phyloP scores from a whole-genome alignment of 1,140 invertebrate species.

The Chelonus insularis region DNA sequence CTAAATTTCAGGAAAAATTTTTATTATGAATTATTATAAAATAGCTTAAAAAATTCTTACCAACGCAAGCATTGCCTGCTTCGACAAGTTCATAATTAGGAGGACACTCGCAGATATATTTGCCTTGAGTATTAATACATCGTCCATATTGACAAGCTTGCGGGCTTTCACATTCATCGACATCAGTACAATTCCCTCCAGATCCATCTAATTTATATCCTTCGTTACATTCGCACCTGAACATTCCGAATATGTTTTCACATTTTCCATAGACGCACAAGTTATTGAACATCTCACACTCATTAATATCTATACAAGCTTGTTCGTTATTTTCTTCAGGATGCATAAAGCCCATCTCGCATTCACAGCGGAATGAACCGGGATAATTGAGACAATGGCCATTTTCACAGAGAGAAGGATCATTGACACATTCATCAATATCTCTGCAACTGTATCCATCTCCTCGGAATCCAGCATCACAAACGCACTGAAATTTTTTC shows the following conservation, averaged over 20 bases:
- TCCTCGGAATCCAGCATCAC: slow-evolving; percentile 83
- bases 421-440: slow-evolving; percentile 84
- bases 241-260: slow-evolving; percentile 88
- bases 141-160: slow-evolving; percentile 77
- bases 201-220: slow-evolving; percentile 80
- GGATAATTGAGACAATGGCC: slow-evolving; percentile 83
- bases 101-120: slow-evolving; percentile 83
- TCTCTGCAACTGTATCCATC: slow-evolving; percentile 74
- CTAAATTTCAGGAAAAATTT: background rate
- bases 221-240: slow-evolving; percentile 81
- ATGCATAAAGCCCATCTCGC: slow-evolving; percentile 80
- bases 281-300: slow-evolving; percentile 86
- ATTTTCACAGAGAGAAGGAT: slow-evolving; percentile 75
- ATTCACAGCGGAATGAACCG: slow-evolving; percentile 84
- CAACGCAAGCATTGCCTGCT: slow-evolving; percentile 71
- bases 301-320: slow-evolving; percentile 86
- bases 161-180: slow-evolving; percentile 80
- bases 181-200: slow-evolving; percentile 76
- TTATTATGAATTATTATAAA: background rate
- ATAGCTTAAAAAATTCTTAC: slow-evolving; percentile 54
- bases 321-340: slow-evolving; percentile 71
- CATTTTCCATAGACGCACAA: slow-evolving; percentile 84
- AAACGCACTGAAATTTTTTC: slow-evolving; percentile 65
- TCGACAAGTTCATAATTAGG: slow-evolving; percentile 67
- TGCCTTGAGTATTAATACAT: slow-evolving; percentile 81